Evolutionary conservation across 1,140 invertebrate species (phyloP), one percentile per base, ranked within the genome.

Genomic region (Plutomurus gul): DNA sequence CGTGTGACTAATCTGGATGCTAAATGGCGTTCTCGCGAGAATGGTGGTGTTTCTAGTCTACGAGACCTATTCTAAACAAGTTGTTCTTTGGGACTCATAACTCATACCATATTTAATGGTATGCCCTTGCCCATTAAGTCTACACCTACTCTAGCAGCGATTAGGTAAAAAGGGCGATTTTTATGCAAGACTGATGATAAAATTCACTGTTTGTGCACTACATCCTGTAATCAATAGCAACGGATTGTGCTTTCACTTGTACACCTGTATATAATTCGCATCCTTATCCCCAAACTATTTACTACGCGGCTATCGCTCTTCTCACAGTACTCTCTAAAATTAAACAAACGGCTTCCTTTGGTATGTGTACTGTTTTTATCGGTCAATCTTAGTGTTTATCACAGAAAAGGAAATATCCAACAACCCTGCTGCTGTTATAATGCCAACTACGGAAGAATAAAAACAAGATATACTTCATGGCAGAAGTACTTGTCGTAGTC

Each of bases 181-280:
- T 13, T 27, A 13, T 30, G 10, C 27, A n/a, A 27, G 7, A 65
- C 13, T 27, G 20, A 8, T 56, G 27, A 2, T 20, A 22, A n/a
- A 51, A 6, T n/a, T n/a, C 30, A n/a, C 36, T 65, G 56, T 65
- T 65, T 65, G 36, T 16, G 8, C 25, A 30, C 56, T 30, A 36
- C 56, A 65, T 65, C 25, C 56, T 65, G 27, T 65, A 65, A 65
- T 65, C 56, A 65, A 65, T 65, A 65, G 56, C 27, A 65, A 65
- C 56, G 39, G 7, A 13, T 43, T 43, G 39, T n/a, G n/a, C 39
- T 43, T 43, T 10, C 39, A 43, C 39, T 43, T 13, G n/a, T 43
- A 43, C 39, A 43, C n/a, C 39, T 8, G n/a, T 3, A 10, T 7
- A n/a, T 13, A 2, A 13, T 43, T 43, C 39, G 39, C n/a, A 43